Percentiles rank a stretch among this genome's conserved stretches.
These are phyloP conservation scores for Gastracanthus pulcherrimus DNA, from an alignment of 2,888 invertebrate genomes.

Conservation along the genomic window DNA sequence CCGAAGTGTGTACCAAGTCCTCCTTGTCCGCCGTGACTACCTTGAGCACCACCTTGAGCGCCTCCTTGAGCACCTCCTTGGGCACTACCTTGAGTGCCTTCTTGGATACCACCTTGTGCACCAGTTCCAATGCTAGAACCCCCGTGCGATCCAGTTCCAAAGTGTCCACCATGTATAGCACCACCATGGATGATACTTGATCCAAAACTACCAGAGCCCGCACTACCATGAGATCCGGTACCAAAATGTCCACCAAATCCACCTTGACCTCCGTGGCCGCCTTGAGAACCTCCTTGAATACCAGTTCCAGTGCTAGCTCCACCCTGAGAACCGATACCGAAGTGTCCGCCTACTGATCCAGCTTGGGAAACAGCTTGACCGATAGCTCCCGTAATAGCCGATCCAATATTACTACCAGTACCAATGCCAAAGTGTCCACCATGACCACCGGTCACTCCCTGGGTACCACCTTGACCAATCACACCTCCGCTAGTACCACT, in stretches of 20 bases:
- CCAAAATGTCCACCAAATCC: conserved; percentile 13
- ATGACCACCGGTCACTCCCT: background rate
- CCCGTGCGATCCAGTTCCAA: background rate
- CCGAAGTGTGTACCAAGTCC: background rate
- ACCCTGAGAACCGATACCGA: conserved; percentile 13
- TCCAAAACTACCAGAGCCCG: background rate
- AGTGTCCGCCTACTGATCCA: background rate
- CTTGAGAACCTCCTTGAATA: background rate
- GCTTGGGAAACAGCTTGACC: background rate
- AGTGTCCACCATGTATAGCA: background rate
- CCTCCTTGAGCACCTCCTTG: background rate
- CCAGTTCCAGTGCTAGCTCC: background rate
- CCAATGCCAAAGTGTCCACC: too few species aligned
- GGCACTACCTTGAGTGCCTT: background rate
- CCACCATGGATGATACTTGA: background rate
- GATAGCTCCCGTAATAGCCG: background rate
- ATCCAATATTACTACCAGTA: too few species aligned
- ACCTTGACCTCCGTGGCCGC: conserved; percentile 1
- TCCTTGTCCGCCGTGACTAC: too few species aligned
- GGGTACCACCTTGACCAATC: background rate
- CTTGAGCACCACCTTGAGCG: background rate
- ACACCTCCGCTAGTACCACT: background rate
- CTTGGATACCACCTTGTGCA: background rate
- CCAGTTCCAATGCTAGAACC: background rate
- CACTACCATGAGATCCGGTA: background rate